A percentile compares a stretch with the other conserved stretches of the same genome.
Evolutionary conservation across 2,888 invertebrate species (phyloP).

Genomic region (Strigamia transsilvanica): DNA sequence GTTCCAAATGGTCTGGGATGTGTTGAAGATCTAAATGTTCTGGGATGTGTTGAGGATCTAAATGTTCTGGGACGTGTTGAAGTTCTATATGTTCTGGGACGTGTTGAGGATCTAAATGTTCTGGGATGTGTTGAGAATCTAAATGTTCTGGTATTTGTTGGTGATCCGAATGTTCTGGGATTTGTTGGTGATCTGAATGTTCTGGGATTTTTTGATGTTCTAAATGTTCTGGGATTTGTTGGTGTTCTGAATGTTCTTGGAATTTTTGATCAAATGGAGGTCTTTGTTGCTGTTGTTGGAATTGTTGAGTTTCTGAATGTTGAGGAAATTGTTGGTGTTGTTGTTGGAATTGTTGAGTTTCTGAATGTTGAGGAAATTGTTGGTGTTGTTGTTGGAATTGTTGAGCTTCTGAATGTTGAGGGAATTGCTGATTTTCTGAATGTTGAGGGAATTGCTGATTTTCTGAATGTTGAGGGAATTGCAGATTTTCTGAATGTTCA

Average conservation of each 20-base stretch:
- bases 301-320: background rate
- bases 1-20: too few relatives aligned
- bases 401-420: background rate
- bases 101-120: background rate
- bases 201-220: background rate
- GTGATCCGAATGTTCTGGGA: background rate
- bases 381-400: background rate
- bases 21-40: background rate
- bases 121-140: background rate
- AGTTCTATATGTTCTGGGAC: too few relatives aligned
- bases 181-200: background rate
- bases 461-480: too few relatives aligned
- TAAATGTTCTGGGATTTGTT: background rate
- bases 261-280: background rate
- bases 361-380: background rate
- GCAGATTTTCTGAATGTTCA: too few relatives aligned
- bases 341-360: background rate
- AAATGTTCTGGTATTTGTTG: background rate
- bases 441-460: too few relatives aligned
- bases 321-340: background rate
- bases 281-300: background rate
- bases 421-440: too few relatives aligned
- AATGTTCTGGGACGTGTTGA: too few relatives aligned
- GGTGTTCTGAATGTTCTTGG: background rate
- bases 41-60: too few relatives aligned